Conservation (phyloP, 2,113 vertebrate genomes). For the Herpetotheres cachinnans region DNA sequence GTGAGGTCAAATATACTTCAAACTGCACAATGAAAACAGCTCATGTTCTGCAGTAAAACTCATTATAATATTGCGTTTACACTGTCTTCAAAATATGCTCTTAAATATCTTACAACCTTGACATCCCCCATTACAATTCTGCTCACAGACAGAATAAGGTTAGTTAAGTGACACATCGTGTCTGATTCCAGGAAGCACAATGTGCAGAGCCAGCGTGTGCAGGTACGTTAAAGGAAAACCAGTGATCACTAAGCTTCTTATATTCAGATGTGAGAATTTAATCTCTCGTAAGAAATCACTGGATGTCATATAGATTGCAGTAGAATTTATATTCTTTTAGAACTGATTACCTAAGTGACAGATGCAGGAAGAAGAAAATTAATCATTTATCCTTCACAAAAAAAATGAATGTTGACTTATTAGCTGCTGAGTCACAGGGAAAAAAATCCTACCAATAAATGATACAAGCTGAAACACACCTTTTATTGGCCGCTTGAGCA, state of each 20-base stretch:
- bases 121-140: neutral
- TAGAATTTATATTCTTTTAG: neutral
- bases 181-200: neutral
- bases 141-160: slow-evolving; percentile 11
- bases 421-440: neutral
- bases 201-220: neutral
- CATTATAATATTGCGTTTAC: neutral
- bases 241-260: neutral
- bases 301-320: neutral
- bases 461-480: neutral
- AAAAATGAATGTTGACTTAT: neutral
- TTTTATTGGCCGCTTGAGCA: neutral
- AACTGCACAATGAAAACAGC: neutral
- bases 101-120: neutral
- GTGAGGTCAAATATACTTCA: neutral
- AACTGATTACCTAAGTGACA: neutral
- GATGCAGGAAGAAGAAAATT: neutral
- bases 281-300: neutral
- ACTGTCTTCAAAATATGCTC: neutral
- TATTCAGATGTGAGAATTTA: neutral
- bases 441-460: neutral
- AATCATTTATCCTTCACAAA: neutral
- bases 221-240: neutral
- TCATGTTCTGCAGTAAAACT: neutral
- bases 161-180: neutral